A percentile compares a stretch with the other conserved stretches of the same genome.
These are phyloP conservation scores for Chaetodon trifascialis DNA, from an alignment of 2,113 vertebrate genomes.

Conservation along the genomic window DNA sequence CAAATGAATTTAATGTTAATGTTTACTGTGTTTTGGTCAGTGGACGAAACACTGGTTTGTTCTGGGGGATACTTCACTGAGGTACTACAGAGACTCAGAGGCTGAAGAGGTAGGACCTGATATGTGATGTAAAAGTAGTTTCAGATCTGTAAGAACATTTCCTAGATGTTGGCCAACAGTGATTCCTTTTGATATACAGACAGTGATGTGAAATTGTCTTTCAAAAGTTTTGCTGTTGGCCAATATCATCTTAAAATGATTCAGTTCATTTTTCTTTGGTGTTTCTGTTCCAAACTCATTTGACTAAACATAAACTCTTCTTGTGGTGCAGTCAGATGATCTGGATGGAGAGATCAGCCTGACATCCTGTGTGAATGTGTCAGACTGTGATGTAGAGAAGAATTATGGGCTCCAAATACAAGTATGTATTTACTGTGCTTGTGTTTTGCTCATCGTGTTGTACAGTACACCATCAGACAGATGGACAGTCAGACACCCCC, in stretches of 20 bases:
- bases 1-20: background rate
- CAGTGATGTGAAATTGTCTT: background rate
- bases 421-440: conserved; percentile 76
- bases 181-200: background rate
- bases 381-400: conserved; percentile 90
- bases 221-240: background rate
- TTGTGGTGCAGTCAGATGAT: conserved; percentile 87
- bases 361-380: conserved; percentile 87
- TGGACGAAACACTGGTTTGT: conserved; percentile 99
- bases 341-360: conserved; percentile 93
- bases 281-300: background rate
- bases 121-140: background rate
- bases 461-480: background rate
- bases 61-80: conserved; percentile 88
- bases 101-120: conserved; percentile 91
- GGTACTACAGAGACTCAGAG: conserved; percentile 92
- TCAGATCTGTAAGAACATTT: background rate
- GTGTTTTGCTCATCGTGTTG: conserved; percentile 10
- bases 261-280: background rate
- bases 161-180: background rate
- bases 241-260: background rate
- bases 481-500: conserved; percentile 11
- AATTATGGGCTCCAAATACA: conserved; percentile 97
- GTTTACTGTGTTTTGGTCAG: conserved; percentile 77
- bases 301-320: conserved; percentile 11